phyloP scores from a whole-genome alignment of 2,797 vertebrate genomes.

The Silurus aristotelis region DNA sequence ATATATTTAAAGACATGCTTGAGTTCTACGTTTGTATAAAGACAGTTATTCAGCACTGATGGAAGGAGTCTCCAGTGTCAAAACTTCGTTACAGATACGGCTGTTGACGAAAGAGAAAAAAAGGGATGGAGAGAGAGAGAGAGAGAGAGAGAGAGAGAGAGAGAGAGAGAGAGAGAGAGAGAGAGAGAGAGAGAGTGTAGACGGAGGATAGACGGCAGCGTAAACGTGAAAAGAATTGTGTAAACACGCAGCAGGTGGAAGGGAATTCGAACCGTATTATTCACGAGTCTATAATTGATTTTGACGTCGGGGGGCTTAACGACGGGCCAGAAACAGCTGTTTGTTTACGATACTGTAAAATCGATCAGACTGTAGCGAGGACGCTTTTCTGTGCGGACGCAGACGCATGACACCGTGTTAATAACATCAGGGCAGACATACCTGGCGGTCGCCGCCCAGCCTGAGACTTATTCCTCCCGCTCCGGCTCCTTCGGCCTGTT shows the following conservation, averaged over 20 bases:
- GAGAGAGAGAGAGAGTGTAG: not conserved
- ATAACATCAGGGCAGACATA: not conserved
- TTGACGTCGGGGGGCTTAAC: slow-evolving; percentile 42
- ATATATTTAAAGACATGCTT: no score
- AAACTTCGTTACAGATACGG: not conserved
- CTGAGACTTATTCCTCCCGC: slow-evolving; percentile 78
- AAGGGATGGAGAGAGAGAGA: not conserved
- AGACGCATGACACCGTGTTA: not conserved
- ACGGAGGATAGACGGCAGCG: not conserved
- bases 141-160: not conserved
- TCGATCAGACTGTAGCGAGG: slow-evolving; percentile 22
- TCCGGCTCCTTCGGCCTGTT: slow-evolving; percentile 74
- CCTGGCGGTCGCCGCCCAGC: slow-evolving; percentile 77
- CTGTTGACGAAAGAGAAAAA: not conserved
- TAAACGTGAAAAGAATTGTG: not conserved
- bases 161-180: no score
- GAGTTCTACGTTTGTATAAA: not conserved
- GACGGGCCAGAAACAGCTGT: slow-evolving; percentile 46
- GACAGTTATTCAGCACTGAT: not conserved
- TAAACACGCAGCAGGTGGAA: slow-evolving; percentile 37
- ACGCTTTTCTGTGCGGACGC: no score
- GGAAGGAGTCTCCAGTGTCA: not conserved
- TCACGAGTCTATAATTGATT: slow-evolving; percentile 54
- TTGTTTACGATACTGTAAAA: slow-evolving; percentile 32
- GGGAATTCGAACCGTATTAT: slow-evolving; percentile 45